A percentile compares a stretch with the other conserved stretches of the same genome.
Evolutionary conservation across 2,113 vertebrate genomes (phyloP).

Genomic region (Pangasianodon gigas): DNA sequence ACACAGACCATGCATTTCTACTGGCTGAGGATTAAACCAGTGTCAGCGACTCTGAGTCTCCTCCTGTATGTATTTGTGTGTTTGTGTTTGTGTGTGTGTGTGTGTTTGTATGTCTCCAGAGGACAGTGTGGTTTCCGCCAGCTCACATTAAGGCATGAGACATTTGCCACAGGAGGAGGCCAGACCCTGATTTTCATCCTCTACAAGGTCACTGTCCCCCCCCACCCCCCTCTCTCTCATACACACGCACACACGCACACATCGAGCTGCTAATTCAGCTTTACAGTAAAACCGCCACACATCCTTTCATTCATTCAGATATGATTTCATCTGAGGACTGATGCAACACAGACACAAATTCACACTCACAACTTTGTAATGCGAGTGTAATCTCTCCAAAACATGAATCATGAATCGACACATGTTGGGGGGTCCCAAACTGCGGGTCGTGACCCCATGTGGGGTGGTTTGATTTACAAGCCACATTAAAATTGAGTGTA

Average conservation of each 20-base stretch:
- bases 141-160: slow-evolving; percentile 72
- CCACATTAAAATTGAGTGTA: background rate
- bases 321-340: slow-evolving; percentile 23
- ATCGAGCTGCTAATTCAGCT: slow-evolving; percentile 17
- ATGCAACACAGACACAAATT: background rate
- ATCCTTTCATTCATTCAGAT: slow-evolving; percentile 32
- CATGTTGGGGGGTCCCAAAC: background rate
- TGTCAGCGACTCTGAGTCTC: slow-evolving; percentile 49
- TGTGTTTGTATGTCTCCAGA: slow-evolving; percentile 60
- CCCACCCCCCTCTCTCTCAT: background rate
- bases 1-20: slow-evolving; percentile 59
- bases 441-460: background rate
- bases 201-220: slow-evolving; percentile 38
- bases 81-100: slow-evolving; percentile 35
- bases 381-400: background rate
- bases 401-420: background rate
- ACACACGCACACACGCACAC: background rate
- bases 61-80: slow-evolving; percentile 31
- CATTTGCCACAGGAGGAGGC: slow-evolving; percentile 67
- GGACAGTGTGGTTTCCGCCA: slow-evolving; percentile 76
- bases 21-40: slow-evolving; percentile 66
- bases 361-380: background rate
- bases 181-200: slow-evolving; percentile 52
- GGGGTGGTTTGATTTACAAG: background rate
- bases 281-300: slow-evolving; percentile 3